These are phyloP conservation scores for Mesochorus sp. DNA, from an alignment of 2,888 invertebrate genomes.

Conservation along the genomic window DNA sequence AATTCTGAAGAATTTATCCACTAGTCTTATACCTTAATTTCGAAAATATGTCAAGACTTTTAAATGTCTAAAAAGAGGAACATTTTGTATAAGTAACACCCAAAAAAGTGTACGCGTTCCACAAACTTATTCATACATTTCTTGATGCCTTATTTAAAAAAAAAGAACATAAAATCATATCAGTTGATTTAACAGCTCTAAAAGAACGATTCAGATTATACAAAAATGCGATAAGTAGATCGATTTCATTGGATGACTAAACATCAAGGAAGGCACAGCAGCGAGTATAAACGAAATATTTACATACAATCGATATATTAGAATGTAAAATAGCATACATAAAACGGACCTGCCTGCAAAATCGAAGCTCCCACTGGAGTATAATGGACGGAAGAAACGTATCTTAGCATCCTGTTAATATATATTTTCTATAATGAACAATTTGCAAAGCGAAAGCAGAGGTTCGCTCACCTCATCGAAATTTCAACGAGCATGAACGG, in stretches of 20 bases:
- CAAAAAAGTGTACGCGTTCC: too few relatives aligned
- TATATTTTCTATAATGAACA: slow-evolving; percentile 54
- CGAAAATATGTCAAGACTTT: too few relatives aligned
- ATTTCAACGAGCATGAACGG: slow-evolving; percentile 28
- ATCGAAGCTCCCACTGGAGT: neutral
- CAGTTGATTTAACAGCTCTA: too few relatives aligned
- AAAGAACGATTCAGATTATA: neutral
- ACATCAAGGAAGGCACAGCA: slow-evolving; percentile 14
- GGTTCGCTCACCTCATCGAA: slow-evolving; percentile 53
- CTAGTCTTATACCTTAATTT: too few relatives aligned
- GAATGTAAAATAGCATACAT: slow-evolving; percentile 54
- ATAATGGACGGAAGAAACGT: slow-evolving; percentile 58
- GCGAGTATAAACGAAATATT: slow-evolving; percentile 49
- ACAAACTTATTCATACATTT: too few relatives aligned
- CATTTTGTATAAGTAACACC: too few relatives aligned
- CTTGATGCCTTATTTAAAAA: neutral
- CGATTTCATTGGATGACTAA: slow-evolving; percentile 36
- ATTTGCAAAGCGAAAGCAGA: slow-evolving; percentile 4
- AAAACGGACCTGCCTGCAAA: neutral
- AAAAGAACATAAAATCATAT: too few relatives aligned
- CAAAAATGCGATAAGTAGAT: slow-evolving; percentile 18
- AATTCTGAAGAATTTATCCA: too few relatives aligned
- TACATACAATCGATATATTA: slow-evolving; percentile 65
- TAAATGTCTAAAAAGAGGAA: too few relatives aligned
- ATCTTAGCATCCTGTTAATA: slow-evolving; percentile 41